Base-by-base conservation (phyloP, 2,113 vertebrate genomes). In the Larimichthys crocea region DNA sequence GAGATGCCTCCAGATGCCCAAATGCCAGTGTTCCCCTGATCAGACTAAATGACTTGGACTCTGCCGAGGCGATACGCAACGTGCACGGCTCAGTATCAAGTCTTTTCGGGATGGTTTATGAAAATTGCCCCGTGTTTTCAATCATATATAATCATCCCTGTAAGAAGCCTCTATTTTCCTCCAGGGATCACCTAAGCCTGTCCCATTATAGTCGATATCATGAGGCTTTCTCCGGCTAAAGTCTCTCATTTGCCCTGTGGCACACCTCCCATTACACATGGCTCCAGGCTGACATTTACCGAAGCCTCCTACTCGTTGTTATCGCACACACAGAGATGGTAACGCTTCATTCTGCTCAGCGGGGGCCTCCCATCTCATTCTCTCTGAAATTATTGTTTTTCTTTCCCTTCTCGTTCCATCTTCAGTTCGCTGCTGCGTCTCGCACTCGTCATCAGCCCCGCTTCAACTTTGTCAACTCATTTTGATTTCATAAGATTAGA, bases 251-350 rank as follows among this genome's bases (percentile, higher is more conserved):
- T 76, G 69, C 80, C 72, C 73, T 0, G 50, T 22, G 50, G 75
- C 88, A 81, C 82, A 48, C 73, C 84, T 81, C 63, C 76, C 63
- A 55, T 84, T 64, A 71, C 71, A 16, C 46, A 62, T 74, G 7
- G 66, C 88, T 60, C 19, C 78, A 50, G 71, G 20, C 76, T 92
- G 88, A 84, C 86, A 86, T 89, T 91, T 86, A 85, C 80, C 61
- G 63, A 82, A 76, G 80, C 85, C 73, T 75, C 72, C 49, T 67
- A 20, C 76, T 80, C 66, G 76, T 75, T 74, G 66, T 80, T 74
- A 85, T 81, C 81, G 82, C 83, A 9, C 76, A 67, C 76, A 29
- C 44, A 1, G 66, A 85, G 74, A 74, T 46, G 85, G 50, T 55
- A 24, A 91, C 76, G 56, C 77, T 84, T 82, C 86, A 86, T 69